These are phyloP conservation scores for Drosophila ficusphila DNA, from an alignment of 1,140 invertebrate species.

Conservation along the genomic window DNA sequence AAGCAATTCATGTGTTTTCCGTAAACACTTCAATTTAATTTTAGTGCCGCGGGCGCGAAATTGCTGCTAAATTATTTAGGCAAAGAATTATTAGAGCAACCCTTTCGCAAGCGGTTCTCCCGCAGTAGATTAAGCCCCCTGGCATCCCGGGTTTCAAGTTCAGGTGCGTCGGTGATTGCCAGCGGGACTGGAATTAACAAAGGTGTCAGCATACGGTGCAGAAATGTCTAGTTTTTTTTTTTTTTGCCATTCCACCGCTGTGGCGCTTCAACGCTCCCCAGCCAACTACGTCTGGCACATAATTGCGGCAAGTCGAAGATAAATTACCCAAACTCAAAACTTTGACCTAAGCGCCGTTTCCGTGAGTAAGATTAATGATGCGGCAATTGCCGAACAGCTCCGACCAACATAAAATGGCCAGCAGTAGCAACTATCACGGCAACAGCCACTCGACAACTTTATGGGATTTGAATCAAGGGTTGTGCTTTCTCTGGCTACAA, in stretches of 20 bases:
- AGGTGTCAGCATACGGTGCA: constrained; percentile 32
- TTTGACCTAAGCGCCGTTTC: constrained; percentile 81
- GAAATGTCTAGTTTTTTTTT: constrained; percentile 31
- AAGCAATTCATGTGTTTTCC: constrained; percentile 80
- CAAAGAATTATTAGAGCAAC: constrained; percentile 70
- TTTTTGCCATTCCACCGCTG: not conserved
- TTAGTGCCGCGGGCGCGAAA: constrained; percentile 77
- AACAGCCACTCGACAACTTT: constrained; percentile 69
- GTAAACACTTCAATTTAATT: constrained; percentile 81
- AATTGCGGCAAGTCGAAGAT: constrained; percentile 78
- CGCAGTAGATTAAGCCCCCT: not conserved
- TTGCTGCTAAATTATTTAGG: constrained; percentile 76
- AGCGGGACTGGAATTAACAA: constrained; percentile 26
- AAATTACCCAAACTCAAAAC: constrained; percentile 81
- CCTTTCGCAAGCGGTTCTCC: not conserved
- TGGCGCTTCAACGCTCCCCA: too few species aligned
- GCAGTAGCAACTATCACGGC: constrained; percentile 68
- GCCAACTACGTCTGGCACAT: constrained; percentile 47
- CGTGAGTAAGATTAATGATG: constrained; percentile 81
- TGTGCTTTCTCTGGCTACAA: constrained; percentile 16
- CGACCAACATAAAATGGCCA: constrained; percentile 59
- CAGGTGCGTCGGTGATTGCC: constrained; percentile 40
- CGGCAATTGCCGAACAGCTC: constrained; percentile 73
- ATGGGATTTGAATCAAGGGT: constrained; percentile 81
- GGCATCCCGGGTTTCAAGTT: constrained; percentile 36